Base-by-base conservation (phyloP, 2,113 vertebrate genomes). In the Pavo muticus region DNA sequence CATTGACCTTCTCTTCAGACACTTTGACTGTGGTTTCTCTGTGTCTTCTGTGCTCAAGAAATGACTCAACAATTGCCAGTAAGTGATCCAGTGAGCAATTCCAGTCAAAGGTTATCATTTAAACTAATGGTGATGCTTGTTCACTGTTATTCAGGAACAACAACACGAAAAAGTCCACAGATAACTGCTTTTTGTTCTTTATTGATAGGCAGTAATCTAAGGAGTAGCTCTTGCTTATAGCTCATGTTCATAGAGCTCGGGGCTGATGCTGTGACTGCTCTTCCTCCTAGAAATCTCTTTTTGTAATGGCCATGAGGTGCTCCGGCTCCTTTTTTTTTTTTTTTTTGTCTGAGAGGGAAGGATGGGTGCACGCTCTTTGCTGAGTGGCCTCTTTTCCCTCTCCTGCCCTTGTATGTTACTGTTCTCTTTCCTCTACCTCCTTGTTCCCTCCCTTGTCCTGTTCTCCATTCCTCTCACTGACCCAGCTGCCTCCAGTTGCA, bases 361-460 rank as follows among this genome's bases (percentile, higher is more conserved):
- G 30, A 23, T 0, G 2, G 37, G 27, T 8, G 6, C 4, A 0
- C 0, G 4, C 18, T 29, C 21, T 39, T 12, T 20, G 7, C 2
- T 14, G 23, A 5, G 59, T 9, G 27, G 42, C 20, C 25, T 42
- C 42, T 42, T 37, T 29, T 48, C 30, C 27, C 35, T 42, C 35
- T 50, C 17, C 21, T 23, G 80, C 57, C 11, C 30, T 42, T 2
- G 1, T 19, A 11, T 2, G 2, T 20, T 35, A 18, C 19, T 20
- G 0, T 44, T 1, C 8, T 17, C 7, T 8, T 21, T 20, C 15
- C 48, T 17, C 13, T 76, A 14, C 11, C 10, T 27, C 30, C 20
- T 3, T 37, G 14, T 56, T 56, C 6, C 6, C 11, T 11, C 18
- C 18, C n/a, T 20, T 16, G 47, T 45, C n/a, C n/a, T 40, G 7